These are phyloP conservation scores for Pemphredon lugubris DNA, from an alignment of 2,888 invertebrate species.

Conservation along the genomic window DNA sequence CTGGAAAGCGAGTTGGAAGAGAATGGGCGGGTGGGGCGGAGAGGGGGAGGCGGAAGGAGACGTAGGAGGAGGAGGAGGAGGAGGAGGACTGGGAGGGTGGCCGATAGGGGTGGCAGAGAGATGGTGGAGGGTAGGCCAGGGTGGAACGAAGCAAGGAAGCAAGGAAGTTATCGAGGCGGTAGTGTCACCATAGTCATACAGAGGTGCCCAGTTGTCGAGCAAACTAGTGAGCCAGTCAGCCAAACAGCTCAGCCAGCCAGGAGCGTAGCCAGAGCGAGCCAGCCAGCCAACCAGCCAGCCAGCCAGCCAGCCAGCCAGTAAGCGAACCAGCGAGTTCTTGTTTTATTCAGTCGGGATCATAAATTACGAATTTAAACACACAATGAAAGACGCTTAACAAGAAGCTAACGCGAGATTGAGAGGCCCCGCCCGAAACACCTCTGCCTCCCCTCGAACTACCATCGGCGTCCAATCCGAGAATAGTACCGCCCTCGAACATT, in stretches of 20 bases:
- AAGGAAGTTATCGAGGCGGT: constrained; percentile 69
- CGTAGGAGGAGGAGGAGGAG: neutral
- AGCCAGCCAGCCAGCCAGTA: constrained; percentile 51
- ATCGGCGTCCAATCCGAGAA: constrained; percentile 66
- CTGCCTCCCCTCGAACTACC: constrained; percentile 68
- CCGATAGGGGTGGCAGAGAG: no score
- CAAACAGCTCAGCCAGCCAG: constrained; percentile 58
- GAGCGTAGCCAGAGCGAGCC: constrained; percentile 25
- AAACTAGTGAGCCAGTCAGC: constrained; percentile 63
- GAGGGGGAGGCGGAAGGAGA: constrained; percentile 20
- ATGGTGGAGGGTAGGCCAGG: constrained; percentile 9
- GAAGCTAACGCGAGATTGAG: constrained; percentile 82
- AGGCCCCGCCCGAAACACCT: constrained; percentile 77
- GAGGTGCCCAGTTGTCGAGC: constrained; percentile 66
- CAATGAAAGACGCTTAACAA: constrained; percentile 82
- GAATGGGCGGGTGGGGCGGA: constrained; percentile 6
- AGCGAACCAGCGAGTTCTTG: constrained; percentile 74
- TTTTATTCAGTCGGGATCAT: constrained; percentile 82
- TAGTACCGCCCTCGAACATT: constrained; percentile 67
- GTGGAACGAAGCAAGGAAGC: constrained; percentile 57
- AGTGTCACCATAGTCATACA: constrained; percentile 64
- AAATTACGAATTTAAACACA: constrained; percentile 82
- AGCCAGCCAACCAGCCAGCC: constrained; percentile 48
- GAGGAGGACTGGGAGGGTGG: constrained; percentile 14
- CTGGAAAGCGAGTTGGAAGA: constrained; percentile 28